A percentile compares a stretch with the other conserved stretches of the same genome.
Evolutionary conservation across 1,140 invertebrate species (phyloP).

Genomic region (Yoshiicerus persimilis): DNA sequence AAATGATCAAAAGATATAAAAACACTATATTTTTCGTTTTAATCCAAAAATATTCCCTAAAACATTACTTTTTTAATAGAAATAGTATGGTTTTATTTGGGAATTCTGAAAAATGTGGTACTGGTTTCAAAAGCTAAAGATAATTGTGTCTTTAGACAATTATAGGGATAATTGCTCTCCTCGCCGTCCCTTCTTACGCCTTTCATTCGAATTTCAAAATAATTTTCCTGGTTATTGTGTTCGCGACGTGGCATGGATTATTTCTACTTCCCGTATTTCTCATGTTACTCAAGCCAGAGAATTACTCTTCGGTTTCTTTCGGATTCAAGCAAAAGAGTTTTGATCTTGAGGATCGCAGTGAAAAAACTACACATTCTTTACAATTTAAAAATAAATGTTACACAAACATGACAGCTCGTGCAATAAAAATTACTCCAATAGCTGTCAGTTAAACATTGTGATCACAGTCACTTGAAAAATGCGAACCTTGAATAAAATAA

Average conservation of each 20-base stretch:
- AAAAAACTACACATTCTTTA: background rate
- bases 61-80: too few relatives aligned
- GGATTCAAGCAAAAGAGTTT: background rate
- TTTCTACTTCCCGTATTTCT: conserved; percentile 80
- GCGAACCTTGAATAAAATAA: too few relatives aligned
- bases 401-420: background rate
- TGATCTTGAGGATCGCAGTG: background rate
- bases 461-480: too few relatives aligned
- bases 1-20: too few relatives aligned
- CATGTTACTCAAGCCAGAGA: background rate
- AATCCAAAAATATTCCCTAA: too few relatives aligned
- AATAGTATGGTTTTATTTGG: too few relatives aligned
- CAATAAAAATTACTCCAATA: background rate
- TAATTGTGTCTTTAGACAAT: too few relatives aligned
- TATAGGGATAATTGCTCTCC: conserved; percentile 79
- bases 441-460: too few relatives aligned
- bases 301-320: background rate
- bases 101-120: too few relatives aligned
- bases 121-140: too few relatives aligned
- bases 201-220: conserved; percentile 60
- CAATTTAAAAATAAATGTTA: background rate
- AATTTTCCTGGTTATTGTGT: conserved; percentile 93
- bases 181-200: conserved; percentile 90
- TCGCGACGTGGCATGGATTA: conserved; percentile 89
- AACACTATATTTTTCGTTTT: too few relatives aligned